These are phyloP conservation scores for Lacerta viridis DNA, from an alignment of 2,797 vertebrate genomes.

Conservation along the genomic window DNA sequence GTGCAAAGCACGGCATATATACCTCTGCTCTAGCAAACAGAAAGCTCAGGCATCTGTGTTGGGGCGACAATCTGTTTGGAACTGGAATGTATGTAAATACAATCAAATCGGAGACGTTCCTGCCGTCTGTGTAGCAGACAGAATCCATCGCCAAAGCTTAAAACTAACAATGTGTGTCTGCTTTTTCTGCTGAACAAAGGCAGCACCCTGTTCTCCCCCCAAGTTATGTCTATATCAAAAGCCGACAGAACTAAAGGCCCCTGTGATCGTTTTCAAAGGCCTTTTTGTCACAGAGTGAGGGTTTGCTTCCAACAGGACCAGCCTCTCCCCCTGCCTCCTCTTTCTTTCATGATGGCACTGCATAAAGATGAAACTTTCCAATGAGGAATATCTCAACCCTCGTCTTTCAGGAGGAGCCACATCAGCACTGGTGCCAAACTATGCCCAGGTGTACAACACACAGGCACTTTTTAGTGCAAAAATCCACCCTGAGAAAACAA, in stretches of 20 bases:
- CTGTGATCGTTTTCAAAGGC: constrained; percentile 50
- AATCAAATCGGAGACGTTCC: rapidly evolving
- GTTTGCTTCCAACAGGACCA: constrained; percentile 49
- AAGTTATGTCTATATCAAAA: constrained; percentile 35
- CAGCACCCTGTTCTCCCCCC: neutral
- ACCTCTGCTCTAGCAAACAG: constrained; percentile 14
- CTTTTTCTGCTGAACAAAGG: neutral
- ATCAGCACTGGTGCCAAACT: constrained; percentile 18
- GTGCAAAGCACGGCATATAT: constrained; percentile 13
- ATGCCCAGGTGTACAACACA: neutral
- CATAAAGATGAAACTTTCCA: constrained; percentile 54
- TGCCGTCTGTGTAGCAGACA: neutral
- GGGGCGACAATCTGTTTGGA: constrained; percentile 29
- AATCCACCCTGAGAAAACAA: neutral
- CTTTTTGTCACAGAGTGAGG: constrained; percentile 27
- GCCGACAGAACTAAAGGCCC: constrained; percentile 39
- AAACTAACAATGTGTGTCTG: neutral
- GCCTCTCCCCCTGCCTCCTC: neutral
- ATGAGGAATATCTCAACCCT: neutral
- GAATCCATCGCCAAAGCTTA: neutral
- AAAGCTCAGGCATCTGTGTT: constrained; percentile 11
- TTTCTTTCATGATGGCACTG: neutral
- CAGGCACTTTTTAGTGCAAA: constrained; percentile 20
- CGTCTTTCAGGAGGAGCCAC: constrained; percentile 27
- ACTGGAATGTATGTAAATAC: neutral